phyloP scores from a whole-genome alignment of 1,140 invertebrate species.

The Delia radicum region DNA sequence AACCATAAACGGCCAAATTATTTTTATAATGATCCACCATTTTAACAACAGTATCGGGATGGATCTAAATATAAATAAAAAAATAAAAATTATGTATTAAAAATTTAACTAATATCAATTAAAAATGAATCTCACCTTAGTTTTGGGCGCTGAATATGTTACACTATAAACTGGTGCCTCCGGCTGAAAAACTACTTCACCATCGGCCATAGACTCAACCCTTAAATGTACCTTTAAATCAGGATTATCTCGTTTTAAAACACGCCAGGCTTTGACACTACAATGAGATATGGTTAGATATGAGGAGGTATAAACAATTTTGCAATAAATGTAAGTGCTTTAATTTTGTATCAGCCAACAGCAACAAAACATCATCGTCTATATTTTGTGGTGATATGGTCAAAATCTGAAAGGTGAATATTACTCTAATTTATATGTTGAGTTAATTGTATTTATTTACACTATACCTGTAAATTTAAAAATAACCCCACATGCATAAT shows the following conservation, averaged over 20 bases:
- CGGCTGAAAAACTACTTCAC: conserved; percentile 61
- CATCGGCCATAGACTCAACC: conserved; percentile 59
- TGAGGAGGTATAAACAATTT: conserved; percentile 68
- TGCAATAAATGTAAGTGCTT: conserved; percentile 76
- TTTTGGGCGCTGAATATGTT: conserved; percentile 66
- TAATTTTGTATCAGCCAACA: conserved; percentile 68
- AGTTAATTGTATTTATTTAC: not conserved
- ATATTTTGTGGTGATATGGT: conserved; percentile 81
- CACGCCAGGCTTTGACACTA: conserved; percentile 58
- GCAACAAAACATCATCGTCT: conserved; percentile 71
- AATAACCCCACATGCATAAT: conserved; percentile 78
- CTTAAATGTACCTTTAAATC: conserved; percentile 62
- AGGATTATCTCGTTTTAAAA: conserved; percentile 60
- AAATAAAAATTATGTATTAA: conserved; percentile 9
- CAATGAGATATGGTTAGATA: conserved; percentile 57
- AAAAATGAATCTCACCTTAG: conserved; percentile 57
- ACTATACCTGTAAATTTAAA: conserved; percentile 66
- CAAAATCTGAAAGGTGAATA: conserved; percentile 58
- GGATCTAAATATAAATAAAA: conserved; percentile 47
- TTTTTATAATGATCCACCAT: conserved; percentile 63
- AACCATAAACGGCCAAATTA: conserved; percentile 62
- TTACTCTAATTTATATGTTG: conserved; percentile 37
- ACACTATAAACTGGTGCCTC: conserved; percentile 68
- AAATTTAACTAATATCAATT: not conserved
- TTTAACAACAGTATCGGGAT: conserved; percentile 57